These are phyloP conservation scores for Eupsittula cactorum DNA, from an alignment of 2,113 vertebrate genomes.

Conservation along the genomic window DNA sequence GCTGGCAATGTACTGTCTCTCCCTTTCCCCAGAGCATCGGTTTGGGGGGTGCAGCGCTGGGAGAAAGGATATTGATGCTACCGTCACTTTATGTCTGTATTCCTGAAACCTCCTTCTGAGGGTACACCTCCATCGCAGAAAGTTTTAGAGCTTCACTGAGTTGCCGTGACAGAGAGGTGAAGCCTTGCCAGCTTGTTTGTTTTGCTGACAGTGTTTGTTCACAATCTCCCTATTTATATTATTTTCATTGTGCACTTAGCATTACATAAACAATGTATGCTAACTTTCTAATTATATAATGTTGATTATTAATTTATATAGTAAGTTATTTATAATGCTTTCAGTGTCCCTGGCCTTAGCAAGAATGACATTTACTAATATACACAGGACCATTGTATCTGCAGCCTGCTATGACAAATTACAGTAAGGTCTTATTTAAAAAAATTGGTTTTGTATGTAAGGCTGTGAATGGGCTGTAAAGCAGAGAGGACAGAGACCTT, in stretches of 20 bases:
- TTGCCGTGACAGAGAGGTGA: background rate
- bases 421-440: background rate
- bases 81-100: background rate
- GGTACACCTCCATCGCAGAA: rapidly evolving
- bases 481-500: background rate
- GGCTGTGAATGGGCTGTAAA: background rate
- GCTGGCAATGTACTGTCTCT: rapidly evolving
- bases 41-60: background rate
- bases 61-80: background rate
- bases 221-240: background rate
- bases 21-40: background rate
- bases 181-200: background rate
- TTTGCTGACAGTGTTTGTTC: background rate
- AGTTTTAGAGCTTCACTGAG: background rate
- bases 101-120: background rate
- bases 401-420: background rate
- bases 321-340: background rate
- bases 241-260: background rate
- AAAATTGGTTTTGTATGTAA: background rate
- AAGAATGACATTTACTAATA: background rate
- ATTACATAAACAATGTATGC: background rate
- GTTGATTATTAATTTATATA: background rate
- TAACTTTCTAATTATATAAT: background rate
- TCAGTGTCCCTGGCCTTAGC: background rate
- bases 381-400: background rate